Percentiles rank a stretch among this genome's conserved stretches.
phyloP scores from a whole-genome alignment of 2,113 vertebrate genomes.

The Chauna torquata region DNA sequence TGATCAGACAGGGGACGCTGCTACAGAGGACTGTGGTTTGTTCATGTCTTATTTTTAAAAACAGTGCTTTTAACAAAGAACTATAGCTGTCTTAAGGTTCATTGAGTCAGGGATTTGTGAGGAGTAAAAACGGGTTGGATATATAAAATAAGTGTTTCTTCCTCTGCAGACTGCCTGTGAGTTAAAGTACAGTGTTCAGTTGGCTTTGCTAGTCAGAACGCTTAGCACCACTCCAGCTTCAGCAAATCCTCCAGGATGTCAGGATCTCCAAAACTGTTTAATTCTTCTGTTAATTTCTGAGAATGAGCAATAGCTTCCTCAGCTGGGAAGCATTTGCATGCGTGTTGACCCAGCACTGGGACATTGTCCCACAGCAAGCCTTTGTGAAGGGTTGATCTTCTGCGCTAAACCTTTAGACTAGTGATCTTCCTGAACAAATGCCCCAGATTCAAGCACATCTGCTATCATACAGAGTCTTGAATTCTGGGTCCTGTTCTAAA shows the following conservation, averaged over 20 bases:
- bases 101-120: background rate
- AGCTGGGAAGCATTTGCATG: rapidly evolving
- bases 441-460: constrained; percentile 5
- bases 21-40: rapidly evolving
- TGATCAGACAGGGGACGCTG: background rate
- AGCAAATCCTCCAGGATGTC: background rate
- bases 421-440: background rate
- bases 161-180: background rate
- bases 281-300: background rate
- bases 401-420: background rate
- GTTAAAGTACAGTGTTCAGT: background rate
- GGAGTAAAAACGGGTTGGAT: background rate
- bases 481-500: background rate
- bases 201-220: background rate
- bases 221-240: background rate
- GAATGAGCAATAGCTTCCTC: background rate
- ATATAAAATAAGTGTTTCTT: background rate
- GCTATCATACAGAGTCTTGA: background rate
- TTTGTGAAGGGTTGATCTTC: background rate
- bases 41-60: background rate
- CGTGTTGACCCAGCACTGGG: background rate
- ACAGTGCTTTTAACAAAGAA: rapidly evolving
- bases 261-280: background rate
- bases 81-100: background rate
- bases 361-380: background rate